Evolutionary conservation across 1,140 invertebrate genomes (phyloP).

Genomic region (Tetranychus urticae): DNA sequence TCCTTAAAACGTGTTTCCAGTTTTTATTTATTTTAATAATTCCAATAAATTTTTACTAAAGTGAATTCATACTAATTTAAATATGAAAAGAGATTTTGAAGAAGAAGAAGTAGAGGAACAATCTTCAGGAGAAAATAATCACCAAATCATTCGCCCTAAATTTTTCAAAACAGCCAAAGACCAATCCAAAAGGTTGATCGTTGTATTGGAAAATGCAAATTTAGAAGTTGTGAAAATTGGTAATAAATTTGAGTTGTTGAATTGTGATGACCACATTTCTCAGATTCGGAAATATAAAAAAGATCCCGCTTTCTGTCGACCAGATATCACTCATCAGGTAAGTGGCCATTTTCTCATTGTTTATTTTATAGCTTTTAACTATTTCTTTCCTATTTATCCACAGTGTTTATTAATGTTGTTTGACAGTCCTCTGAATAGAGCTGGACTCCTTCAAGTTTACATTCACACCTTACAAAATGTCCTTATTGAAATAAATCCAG

Average conservation of each 20-base stretch:
- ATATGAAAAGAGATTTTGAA: not conserved
- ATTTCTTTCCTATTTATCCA: slow-evolving; percentile 10
- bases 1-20: too few relatives aligned
- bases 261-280: slow-evolving; percentile 70
- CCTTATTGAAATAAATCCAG: slow-evolving; percentile 91
- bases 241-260: slow-evolving; percentile 65
- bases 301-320: slow-evolving; percentile 56
- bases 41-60: too few relatives aligned
- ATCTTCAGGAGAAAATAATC: slow-evolving; percentile 1
- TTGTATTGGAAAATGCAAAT: slow-evolving; percentile 79
- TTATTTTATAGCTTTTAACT: not conserved
- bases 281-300: slow-evolving; percentile 62
- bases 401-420: slow-evolving; percentile 61
- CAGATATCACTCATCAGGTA: slow-evolving; percentile 77
- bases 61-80: too few relatives aligned
- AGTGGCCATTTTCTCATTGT: not conserved
- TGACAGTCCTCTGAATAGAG: slow-evolving; percentile 67
- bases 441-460: slow-evolving; percentile 47
- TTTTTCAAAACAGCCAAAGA: slow-evolving; percentile 24
- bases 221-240: slow-evolving; percentile 77
- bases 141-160: slow-evolving; percentile 5
- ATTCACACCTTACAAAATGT: slow-evolving; percentile 90
- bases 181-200: slow-evolving; percentile 68
- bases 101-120: slow-evolving; percentile 1
- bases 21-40: too few relatives aligned